Base-by-base conservation (phyloP, 2,888 invertebrate species). In the Drosophila longiperda region DNA sequence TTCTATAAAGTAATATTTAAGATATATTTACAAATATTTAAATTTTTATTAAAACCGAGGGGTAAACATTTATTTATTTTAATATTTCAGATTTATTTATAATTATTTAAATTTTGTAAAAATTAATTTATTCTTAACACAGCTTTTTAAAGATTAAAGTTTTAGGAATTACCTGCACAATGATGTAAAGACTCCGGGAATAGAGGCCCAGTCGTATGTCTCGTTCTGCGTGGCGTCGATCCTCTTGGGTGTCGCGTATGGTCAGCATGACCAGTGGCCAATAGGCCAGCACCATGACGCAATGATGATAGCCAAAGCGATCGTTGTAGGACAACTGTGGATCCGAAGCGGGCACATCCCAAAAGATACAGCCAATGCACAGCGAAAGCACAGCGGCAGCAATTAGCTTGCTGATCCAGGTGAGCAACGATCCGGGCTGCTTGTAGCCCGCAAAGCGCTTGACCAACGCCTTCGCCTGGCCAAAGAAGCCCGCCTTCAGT, bases 281-380 rank as follows among this genome's bases (percentile, higher is more conserved):
- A 53, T 95, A 94, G 5, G 95, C 94, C 48, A 98, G 91, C 54
- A 96, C 96, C 95, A 97, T 95, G 73, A 97, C 95, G 32, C 96
- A 94, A 92, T 97, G 97, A 92, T 98, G 97, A 92, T 96, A 97
- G n/a, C 98, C 98, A 68, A 97, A 92, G 66, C 98, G 94, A 91
- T 97, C 97, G 92, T 96, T 96, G 83, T 96, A 94, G 48, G 95
- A 94, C 58, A 97, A 91, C 93, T 96, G 95, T 3, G 96, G 94
- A 92, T 97, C 97, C 5, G 96, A 95, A 42, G 96, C 94, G 1
- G 97, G 96, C 6, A 98, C 95, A 91, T 98, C 97, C 97, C 98
- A 98, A 93, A 97, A 98, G 82, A 98, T 95, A 79, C 97, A 96
- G 48, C 98, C 98, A 38, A 97, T 95, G 78, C 97, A 94, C 61